A percentile compares a stretch with the other conserved stretches of the same genome.
phyloP scores from a whole-genome alignment of 64 coral and sea anemone genomes.

The Exaiptasia diaphana region DNA sequence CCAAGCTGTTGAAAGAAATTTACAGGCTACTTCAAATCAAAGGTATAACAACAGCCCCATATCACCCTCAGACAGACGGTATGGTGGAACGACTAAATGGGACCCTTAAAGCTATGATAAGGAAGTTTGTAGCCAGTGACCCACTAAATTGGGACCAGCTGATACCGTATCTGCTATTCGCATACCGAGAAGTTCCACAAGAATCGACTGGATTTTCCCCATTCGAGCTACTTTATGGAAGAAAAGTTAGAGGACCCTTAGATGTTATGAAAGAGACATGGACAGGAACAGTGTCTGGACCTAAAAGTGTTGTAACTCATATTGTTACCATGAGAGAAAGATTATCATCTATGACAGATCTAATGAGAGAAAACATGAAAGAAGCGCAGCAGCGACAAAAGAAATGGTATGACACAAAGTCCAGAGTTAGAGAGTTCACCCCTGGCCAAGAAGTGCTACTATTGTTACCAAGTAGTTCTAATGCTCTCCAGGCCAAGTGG shows the following conservation, averaged over 20 bases:
- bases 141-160: conserved; percentile 29
- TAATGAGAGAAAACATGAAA: conserved; percentile 12
- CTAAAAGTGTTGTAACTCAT: conserved; percentile 1
- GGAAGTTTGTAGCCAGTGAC: background rate
- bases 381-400: conserved; percentile 36
- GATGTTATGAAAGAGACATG: conserved; percentile 35
- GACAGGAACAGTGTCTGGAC: background rate
- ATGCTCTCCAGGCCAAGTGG: conserved; percentile 43
- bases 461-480: conserved; percentile 32
- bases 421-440: conserved; percentile 24
- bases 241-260: conserved; percentile 37
- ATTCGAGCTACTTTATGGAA: conserved; percentile 43
- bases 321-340: conserved; percentile 6
- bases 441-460: conserved; percentile 26
- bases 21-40: conserved; percentile 28
- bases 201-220: conserved; percentile 47
- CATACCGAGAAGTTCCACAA: conserved; percentile 41
- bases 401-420: conserved; percentile 32
- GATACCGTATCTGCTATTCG: conserved; percentile 10
- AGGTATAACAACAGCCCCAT: conserved; percentile 31
- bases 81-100: conserved; percentile 42
- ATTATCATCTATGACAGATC: background rate
- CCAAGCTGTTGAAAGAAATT: conserved; percentile 32
- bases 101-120: conserved; percentile 44
- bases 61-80: conserved; percentile 28